These are phyloP conservation scores for Stenopsyche tienmushanensis DNA, from an alignment of 1,140 invertebrate species.

Conservation along the genomic window DNA sequence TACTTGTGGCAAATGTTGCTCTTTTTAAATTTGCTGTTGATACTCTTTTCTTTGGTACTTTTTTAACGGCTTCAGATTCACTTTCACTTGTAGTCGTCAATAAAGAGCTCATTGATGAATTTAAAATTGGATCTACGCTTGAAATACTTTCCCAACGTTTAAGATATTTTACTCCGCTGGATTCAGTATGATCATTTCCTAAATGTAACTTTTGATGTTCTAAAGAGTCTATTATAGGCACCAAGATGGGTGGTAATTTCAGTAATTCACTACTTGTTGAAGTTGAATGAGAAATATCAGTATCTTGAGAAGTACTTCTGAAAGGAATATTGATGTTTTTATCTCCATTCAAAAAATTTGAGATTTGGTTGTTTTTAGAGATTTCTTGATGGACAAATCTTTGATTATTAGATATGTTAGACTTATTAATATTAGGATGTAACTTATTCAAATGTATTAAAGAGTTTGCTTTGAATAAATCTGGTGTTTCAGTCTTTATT, in stretches of 20 bases:
- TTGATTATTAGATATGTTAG: conserved; percentile 1
- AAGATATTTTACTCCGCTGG: conserved; percentile 45
- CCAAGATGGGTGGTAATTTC: conserved; percentile 68
- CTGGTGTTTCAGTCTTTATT: conserved; percentile 41
- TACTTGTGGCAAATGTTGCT: conserved; percentile 50
- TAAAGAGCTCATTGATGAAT: conserved; percentile 66
- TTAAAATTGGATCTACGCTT: conserved; percentile 65
- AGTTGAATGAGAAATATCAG: conserved; percentile 57
- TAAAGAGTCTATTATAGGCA: conserved; percentile 61
- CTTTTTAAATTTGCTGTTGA: conserved; percentile 49
- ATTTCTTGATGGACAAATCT: neutral
- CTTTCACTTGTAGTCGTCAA: conserved; percentile 55
- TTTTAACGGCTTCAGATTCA: conserved; percentile 52
- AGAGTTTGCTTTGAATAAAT: conserved; percentile 23
- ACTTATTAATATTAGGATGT: conserved; percentile 5
- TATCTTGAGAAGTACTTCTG: conserved; percentile 59
- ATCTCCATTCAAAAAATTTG: too few species aligned
- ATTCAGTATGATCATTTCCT: conserved; percentile 44
- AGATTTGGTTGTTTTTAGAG: too few species aligned
- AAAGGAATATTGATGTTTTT: conserved; percentile 54
- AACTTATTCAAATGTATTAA: conserved; percentile 25
- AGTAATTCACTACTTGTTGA: conserved; percentile 57
- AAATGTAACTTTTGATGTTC: conserved; percentile 45
- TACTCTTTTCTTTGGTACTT: conserved; percentile 46
- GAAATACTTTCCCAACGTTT: conserved; percentile 60